These are phyloP conservation scores for Aricia artaxerxes DNA, from an alignment of 2,888 invertebrate genomes.

Conservation along the genomic window DNA sequence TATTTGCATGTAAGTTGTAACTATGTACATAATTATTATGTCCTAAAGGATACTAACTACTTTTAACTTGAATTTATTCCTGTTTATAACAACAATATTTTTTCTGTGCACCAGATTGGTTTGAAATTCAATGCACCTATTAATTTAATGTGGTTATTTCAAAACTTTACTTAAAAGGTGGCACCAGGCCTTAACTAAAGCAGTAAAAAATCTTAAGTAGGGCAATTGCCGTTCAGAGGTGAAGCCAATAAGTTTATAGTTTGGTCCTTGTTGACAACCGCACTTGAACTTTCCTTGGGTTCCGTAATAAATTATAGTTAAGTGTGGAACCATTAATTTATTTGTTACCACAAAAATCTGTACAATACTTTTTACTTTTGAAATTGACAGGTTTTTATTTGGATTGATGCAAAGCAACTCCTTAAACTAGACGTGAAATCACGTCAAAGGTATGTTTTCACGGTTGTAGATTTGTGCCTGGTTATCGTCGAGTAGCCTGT, in stretches of 20 bases:
- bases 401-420: no score
- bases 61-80: no score
- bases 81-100: background rate
- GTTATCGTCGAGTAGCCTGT: no score
- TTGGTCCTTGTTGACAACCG: background rate
- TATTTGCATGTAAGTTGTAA: no score
- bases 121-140: slow-evolving; percentile 1
- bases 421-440: no score
- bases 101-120: background rate
- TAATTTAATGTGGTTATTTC: slow-evolving; percentile 5
- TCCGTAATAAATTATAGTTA: background rate
- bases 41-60: no score
- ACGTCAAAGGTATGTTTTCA: no score
- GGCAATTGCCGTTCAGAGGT: background rate
- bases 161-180: slow-evolving; percentile 11
- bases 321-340: background rate
- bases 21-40: no score
- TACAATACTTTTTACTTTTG: background rate
- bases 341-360: background rate
- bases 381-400: no score
- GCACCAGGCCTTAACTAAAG: background rate
- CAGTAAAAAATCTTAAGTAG: slow-evolving; percentile 21
- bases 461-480: no score
- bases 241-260: slow-evolving; percentile 2
- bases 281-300: background rate